phyloP scores from a whole-genome alignment of 2,113 vertebrate species.

The Neolamprologus longior region DNA sequence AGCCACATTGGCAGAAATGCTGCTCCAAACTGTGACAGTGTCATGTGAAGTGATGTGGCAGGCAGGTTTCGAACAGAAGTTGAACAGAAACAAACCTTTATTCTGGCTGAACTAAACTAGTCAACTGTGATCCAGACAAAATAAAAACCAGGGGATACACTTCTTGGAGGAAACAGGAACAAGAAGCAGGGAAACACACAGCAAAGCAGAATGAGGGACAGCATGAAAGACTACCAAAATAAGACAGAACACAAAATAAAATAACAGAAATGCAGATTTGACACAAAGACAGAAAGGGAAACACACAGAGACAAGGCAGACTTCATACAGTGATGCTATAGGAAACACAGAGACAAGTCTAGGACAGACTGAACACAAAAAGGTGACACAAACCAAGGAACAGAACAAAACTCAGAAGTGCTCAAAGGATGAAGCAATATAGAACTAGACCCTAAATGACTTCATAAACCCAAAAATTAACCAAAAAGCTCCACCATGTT shows the following conservation, averaged over 20 bases:
- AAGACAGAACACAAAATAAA: background rate
- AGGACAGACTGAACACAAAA: background rate
- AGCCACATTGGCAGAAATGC: fast-evolving
- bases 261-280: background rate
- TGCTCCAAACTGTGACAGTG: background rate
- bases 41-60: background rate
- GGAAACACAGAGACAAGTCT: background rate
- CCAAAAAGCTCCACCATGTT: background rate
- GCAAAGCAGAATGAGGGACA: background rate
- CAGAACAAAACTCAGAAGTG: background rate
- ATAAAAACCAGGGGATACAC: background rate
- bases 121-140: background rate
- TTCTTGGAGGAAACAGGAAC: background rate
- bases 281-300: background rate
- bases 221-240: background rate
- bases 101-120: background rate
- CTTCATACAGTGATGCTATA: background rate
- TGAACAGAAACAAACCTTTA: background rate
- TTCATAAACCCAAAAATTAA: background rate
- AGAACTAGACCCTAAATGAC: background rate
- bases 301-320: background rate
- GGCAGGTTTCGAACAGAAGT: background rate
- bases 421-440: background rate
- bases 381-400: background rate
- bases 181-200: background rate